Evolutionary conservation across 2,888 invertebrate genomes (phyloP), one percentile per base, ranked within the genome.

Genomic region (Epinotia nisella): DNA sequence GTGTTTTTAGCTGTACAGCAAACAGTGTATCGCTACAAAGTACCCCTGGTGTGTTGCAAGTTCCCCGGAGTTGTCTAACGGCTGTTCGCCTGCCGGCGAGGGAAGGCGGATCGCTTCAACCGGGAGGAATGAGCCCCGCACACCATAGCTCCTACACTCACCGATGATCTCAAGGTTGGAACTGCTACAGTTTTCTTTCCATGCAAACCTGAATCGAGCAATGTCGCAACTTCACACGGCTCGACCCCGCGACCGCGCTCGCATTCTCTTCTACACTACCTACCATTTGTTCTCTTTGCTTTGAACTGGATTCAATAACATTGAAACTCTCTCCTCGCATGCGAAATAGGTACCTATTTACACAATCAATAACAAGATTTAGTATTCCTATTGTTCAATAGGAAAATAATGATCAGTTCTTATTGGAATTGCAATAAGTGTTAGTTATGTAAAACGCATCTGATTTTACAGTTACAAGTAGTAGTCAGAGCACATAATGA

Each of bases 151-250:
- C 87, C 87, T 85, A 87, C 88, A 91, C 91, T 90, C 90, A 92
- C 92, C 93, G 93, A 93, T 93, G 93, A 93, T 93, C 93, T 93
- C 93, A 91, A 93, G 93, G 93, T 93, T 90, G 86, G 91, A 82
- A 85, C 83, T 78, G 80, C 77, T 80, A 75, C 68, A 80, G 72
- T 78, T 80, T 76, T 75, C 75, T 76, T 76, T 76, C 77, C 58
- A 66, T 53, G 55, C 70, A 67, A 70, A 72, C 59, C 56, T 65
- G 69, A 67, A 65, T 78, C 72, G 75, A 77, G 80, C 81, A 78
- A 83, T 89, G 88, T 88, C 87, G 90, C 86, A 85, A 90, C 83
- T 85, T 85, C 81, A 85, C 85, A 85, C 83, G 84, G 81, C 83
- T 79, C 85, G 87, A 88, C 87, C 87, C 87, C 85, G 83, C 87